Evolutionary conservation across 2,113 vertebrate genomes (phyloP).

Genomic region (Xenopus tropicalis): DNA sequence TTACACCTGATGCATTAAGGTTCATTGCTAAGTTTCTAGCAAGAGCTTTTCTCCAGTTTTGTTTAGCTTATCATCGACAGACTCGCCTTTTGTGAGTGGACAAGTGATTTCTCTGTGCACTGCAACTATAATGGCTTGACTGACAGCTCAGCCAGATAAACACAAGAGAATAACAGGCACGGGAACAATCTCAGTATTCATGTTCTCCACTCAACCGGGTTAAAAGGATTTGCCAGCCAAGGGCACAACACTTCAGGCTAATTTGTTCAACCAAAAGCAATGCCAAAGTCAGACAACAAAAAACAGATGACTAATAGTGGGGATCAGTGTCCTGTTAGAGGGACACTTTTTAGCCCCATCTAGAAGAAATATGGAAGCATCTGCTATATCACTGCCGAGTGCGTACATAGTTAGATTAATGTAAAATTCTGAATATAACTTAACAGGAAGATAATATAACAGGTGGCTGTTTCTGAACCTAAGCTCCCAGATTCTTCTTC

Average conservation of each 20-base stretch:
- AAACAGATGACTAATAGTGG: conserved; percentile 53
- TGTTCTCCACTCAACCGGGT: conserved; percentile 75
- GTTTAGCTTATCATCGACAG: conserved; percentile 69
- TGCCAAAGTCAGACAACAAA: conserved; percentile 59
- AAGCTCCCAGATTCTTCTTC: not conserved
- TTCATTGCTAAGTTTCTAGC: conserved; percentile 52
- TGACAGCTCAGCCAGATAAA: conserved; percentile 80
- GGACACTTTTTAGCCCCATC: conserved; percentile 54
- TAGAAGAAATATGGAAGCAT: conserved; percentile 51
- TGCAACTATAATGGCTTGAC: conserved; percentile 74
- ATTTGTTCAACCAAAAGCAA: conserved; percentile 72
- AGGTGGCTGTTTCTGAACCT: not conserved
- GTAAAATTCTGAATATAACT: not conserved
- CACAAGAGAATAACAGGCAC: conserved; percentile 67
- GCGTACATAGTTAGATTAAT: not conserved
- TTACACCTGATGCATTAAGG: conserved; percentile 50
- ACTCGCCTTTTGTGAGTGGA: conserved; percentile 67
- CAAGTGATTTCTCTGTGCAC: conserved; percentile 75
- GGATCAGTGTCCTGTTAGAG: conserved; percentile 46
- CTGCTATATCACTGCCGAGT: conserved; percentile 12
- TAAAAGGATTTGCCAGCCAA: conserved; percentile 86
- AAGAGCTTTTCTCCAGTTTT: conserved; percentile 55
- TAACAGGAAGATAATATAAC: not conserved
- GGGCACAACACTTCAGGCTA: conserved; percentile 79
- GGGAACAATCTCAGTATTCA: conserved; percentile 76